Percentiles rank a stretch among this genome's conserved stretches.
These are phyloP conservation scores for Cossypha niveicapilla DNA, from an alignment of 2,797 vertebrate species.

Conservation along the genomic window DNA sequence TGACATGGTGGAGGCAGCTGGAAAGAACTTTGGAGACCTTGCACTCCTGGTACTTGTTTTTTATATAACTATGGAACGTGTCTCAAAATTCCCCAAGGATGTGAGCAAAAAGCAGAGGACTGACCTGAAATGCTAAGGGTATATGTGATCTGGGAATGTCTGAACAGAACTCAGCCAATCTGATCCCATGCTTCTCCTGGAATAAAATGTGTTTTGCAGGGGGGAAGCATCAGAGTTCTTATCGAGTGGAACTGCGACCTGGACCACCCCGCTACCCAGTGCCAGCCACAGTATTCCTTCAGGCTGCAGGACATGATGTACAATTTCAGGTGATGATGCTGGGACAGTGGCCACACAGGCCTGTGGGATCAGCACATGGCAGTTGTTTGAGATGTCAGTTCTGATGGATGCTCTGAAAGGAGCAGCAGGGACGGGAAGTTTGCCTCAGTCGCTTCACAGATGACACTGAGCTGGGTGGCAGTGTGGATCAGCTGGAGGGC, in stretches of 20 bases:
- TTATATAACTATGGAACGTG: not conserved
- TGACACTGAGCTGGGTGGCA: not conserved
- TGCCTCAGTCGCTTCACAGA: not conserved
- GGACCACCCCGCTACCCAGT: conserved; percentile 76
- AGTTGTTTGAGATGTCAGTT: rapidly evolving
- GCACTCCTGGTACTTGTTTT: conserved; percentile 58
- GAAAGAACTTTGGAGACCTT: conserved; percentile 66
- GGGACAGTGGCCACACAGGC: not conserved
- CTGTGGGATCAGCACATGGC: not conserved
- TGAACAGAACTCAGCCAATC: not conserved
- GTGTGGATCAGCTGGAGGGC: not conserved
- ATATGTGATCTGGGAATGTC: not conserved
- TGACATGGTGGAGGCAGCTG: conserved; percentile 68
- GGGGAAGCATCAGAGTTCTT: conserved; percentile 81
- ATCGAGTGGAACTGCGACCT: conserved; percentile 90
- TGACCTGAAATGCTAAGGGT: not conserved
- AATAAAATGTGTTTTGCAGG: conserved; percentile 71
- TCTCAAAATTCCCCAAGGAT: not conserved
- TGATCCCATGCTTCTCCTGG: not conserved
- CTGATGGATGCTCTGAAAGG: not conserved
- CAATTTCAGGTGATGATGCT: conserved; percentile 86
- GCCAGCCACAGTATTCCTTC: conserved; percentile 86
- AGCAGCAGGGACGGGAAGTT: not conserved
- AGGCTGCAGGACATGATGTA: conserved; percentile 83
- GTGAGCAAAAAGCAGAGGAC: not conserved